Percentiles rank a stretch among this genome's conserved stretches.
Conservation (phyloP, 2,888 invertebrate species). For the Heteropelma amictum region DNA sequence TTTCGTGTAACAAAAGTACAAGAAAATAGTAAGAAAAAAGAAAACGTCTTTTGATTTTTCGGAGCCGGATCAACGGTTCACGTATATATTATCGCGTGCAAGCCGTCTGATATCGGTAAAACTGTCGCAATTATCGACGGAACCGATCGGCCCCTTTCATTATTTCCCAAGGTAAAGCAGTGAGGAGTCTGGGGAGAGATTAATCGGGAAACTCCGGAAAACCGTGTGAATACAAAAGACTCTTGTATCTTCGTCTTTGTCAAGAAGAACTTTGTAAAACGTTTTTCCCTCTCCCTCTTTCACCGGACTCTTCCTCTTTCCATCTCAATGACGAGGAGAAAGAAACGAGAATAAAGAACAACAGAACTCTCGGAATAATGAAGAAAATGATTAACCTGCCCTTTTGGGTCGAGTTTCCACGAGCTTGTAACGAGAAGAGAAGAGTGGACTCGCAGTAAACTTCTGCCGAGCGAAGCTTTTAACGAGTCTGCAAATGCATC, state of each 20-base stretch:
- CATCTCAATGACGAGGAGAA: slow-evolving; percentile 1
- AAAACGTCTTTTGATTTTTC: too few species aligned
- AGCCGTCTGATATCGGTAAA: slow-evolving; percentile 38
- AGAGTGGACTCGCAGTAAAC: neutral
- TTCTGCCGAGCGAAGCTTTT: slow-evolving; percentile 38
- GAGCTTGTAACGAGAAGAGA: slow-evolving; percentile 5
- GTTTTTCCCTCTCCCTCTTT: slow-evolving; percentile 1
- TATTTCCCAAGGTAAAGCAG: slow-evolving; percentile 9
- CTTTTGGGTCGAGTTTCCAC: slow-evolving; percentile 3
- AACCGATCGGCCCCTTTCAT: slow-evolving; percentile 34
- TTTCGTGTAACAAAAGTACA: too few species aligned
- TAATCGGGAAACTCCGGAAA: slow-evolving; percentile 35
- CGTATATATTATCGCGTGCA: slow-evolving; percentile 1
- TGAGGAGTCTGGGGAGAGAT: slow-evolving; percentile 25
- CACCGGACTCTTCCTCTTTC: neutral
- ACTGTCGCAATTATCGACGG: slow-evolving; percentile 48
- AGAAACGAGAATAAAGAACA: slow-evolving; percentile 11
- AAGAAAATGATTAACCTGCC: slow-evolving; percentile 25
- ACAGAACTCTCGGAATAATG: slow-evolving; percentile 9
- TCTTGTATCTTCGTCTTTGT: slow-evolving; percentile 39
- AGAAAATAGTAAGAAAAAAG: too few species aligned
- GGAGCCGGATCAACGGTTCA: neutral
- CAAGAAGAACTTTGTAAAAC: slow-evolving; percentile 46
- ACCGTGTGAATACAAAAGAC: slow-evolving; percentile 30
- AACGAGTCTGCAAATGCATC: slow-evolving; percentile 32